Percentiles rank a stretch among this genome's conserved stretches.
These are phyloP conservation scores for Proterorhinus semilunaris DNA, from an alignment of 2,113 vertebrate genomes.

Conservation along the genomic window DNA sequence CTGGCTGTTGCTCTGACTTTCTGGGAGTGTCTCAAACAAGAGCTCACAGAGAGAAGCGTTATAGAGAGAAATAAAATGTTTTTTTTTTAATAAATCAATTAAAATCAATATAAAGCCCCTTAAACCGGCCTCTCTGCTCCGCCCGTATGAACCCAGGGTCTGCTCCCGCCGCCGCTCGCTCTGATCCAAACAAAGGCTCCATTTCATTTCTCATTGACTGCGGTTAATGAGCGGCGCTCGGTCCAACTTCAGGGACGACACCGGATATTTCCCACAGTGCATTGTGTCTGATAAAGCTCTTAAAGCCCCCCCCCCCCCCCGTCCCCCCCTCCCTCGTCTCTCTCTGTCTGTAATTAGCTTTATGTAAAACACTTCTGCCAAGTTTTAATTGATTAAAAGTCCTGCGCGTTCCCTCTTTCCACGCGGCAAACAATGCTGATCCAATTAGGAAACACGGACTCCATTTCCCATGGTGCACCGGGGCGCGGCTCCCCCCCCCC, in stretches of 20 bases:
- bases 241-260: constrained; percentile 1
- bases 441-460: constrained; percentile 66
- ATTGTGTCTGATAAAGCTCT: constrained; percentile 8
- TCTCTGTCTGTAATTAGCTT: constrained; percentile 53
- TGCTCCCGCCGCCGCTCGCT: not conserved
- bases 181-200: constrained; percentile 1
- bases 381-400: constrained; percentile 68
- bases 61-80: too few relatives aligned
- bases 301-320: constrained; percentile 2
- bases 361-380: constrained; percentile 56
- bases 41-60: too few relatives aligned
- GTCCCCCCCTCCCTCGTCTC: not conserved
- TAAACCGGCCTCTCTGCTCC: too few relatives aligned
- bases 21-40: too few relatives aligned
- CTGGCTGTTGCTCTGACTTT: too few relatives aligned
- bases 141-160: too few relatives aligned
- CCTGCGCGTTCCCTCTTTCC: constrained; percentile 40
- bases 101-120: too few relatives aligned
- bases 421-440: constrained; percentile 45
- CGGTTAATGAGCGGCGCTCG: not conserved
- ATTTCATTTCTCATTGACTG: constrained; percentile 3
- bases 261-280: not conserved
- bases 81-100: too few relatives aligned
- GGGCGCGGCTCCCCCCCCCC: constrained; percentile 80
- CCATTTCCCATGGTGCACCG: constrained; percentile 54